Base-by-base conservation (phyloP, 2,888 invertebrate genomes). In the Xiphydria camelus region DNA sequence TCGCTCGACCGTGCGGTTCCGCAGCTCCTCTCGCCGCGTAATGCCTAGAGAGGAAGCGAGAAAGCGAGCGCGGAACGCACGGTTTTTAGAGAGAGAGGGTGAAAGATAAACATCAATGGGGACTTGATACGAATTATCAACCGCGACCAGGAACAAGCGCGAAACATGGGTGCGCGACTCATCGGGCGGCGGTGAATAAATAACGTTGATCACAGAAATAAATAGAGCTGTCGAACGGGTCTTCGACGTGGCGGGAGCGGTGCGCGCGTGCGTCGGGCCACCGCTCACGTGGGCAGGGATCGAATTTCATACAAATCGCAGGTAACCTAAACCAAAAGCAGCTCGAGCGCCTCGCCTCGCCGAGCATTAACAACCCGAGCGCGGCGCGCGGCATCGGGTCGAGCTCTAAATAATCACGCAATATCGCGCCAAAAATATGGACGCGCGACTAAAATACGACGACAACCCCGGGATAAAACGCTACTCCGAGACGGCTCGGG, bases 301-400 rank as follows among this genome's bases (percentile, higher is more conserved):
- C 68, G 70, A 70, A 70, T 70, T 70, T 70, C 67, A 70, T 70
- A 71, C 69, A 71, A 71, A 71, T 71, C 65, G 64, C 61, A 53
- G 62, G 70, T 70, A 71, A 71, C 67, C 62, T 63, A 67, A 70
- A 64, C 68, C 68, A 61, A 66, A 66, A 63, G 53, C 62, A 60
- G 59, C 58, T 61, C 55, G 55, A 47, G 53, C 42, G 55, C 55
- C 51, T 35, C 45, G 46, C 49, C 45, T 39, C 41, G 45, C 38
- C 52, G 41, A 55, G 57, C 66, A 67, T 68, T 63, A 65, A 68
- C 68, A 66, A 66, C 53, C 50, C 41, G 45, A 42, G 25, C 59
- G 36, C 5, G 26, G 12, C 10, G 26, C 26, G n/a, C n/a, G 17
- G 17, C 17, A 34, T 17, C 26, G 10, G 19, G 20, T 26, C 29